phyloP scores from a whole-genome alignment of 2,888 invertebrate genomes.

The Nesidiocoris tenuis region DNA sequence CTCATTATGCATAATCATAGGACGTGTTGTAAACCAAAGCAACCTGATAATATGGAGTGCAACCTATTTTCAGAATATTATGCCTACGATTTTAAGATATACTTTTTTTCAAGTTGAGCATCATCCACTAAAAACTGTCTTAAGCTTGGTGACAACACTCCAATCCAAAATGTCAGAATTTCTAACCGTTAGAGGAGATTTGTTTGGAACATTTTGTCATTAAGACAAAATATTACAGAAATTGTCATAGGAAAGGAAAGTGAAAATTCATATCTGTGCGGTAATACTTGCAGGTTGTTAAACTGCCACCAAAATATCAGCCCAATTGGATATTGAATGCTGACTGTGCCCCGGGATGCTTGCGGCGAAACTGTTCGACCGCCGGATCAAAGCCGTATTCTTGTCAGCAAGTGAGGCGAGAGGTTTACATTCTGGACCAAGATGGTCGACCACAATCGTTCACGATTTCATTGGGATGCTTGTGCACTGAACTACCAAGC shows the following conservation, averaged over 20 bases:
- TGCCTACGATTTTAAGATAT: background rate
- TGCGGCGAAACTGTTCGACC: conserved; percentile 23
- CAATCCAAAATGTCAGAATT: too few species aligned
- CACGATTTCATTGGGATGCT: conserved; percentile 4
- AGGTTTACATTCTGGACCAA: background rate
- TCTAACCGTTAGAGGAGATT: too few species aligned
- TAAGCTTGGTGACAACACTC: too few species aligned
- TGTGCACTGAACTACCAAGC: conserved; percentile 7
- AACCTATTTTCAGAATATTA: background rate
- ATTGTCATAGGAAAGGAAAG: too few species aligned
- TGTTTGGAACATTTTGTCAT: too few species aligned
- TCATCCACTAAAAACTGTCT: too few species aligned
- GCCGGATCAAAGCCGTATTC: background rate
- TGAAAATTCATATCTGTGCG: too few species aligned
- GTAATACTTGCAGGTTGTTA: conserved; percentile 33
- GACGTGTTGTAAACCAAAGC: too few species aligned
- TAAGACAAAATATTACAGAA: too few species aligned
- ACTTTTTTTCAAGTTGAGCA: too few species aligned
- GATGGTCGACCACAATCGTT: background rate
- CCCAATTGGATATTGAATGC: conserved; percentile 39
- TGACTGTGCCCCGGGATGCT: conserved; percentile 32
- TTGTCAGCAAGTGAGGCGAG: conserved; percentile 13
- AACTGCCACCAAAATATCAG: conserved; percentile 33
- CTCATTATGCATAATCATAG: too few species aligned
- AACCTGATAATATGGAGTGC: too few species aligned